Conservation (phyloP, 2,113 vertebrate species). For the Platysteira castanea region DNA sequence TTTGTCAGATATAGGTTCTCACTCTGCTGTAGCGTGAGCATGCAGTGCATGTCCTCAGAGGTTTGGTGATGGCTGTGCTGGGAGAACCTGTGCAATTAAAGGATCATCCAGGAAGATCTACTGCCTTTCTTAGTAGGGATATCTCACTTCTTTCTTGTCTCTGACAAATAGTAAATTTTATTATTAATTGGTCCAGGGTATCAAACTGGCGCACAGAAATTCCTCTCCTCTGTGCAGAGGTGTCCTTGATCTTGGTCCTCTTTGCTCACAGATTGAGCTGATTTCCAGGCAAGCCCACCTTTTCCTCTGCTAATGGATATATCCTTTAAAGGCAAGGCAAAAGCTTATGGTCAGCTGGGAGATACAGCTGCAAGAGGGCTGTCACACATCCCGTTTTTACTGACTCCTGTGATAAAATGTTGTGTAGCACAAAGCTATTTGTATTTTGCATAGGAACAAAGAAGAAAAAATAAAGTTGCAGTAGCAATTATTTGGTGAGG, state of each 20-base stretch:
- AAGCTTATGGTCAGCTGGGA: neutral
- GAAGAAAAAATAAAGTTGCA: neutral
- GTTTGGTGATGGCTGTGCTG: neutral
- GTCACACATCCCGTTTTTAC: rapidly evolving
- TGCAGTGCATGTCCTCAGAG: rapidly evolving
- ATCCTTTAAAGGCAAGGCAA: neutral
- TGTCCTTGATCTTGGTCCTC: neutral
- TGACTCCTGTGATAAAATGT: neutral
- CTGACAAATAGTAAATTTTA: neutral
- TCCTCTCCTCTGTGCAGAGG: neutral
- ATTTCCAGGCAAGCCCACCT: neutral
- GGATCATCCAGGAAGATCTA: neutral
- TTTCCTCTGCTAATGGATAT: neutral
- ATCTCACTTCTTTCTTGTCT: neutral
- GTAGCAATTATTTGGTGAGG: neutral
- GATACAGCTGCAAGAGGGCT: neutral
- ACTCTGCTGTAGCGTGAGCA: neutral
- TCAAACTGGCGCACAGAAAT: neutral
- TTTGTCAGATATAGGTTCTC: neutral
- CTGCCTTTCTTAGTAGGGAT: neutral
- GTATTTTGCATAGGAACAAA: neutral
- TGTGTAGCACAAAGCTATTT: neutral
- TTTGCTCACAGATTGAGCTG: neutral
- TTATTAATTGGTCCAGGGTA: too few relatives aligned
- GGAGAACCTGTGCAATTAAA: neutral